These are phyloP conservation scores for Caerostris extrusa DNA, from an alignment of 1,140 invertebrate species.

Conservation along the genomic window DNA sequence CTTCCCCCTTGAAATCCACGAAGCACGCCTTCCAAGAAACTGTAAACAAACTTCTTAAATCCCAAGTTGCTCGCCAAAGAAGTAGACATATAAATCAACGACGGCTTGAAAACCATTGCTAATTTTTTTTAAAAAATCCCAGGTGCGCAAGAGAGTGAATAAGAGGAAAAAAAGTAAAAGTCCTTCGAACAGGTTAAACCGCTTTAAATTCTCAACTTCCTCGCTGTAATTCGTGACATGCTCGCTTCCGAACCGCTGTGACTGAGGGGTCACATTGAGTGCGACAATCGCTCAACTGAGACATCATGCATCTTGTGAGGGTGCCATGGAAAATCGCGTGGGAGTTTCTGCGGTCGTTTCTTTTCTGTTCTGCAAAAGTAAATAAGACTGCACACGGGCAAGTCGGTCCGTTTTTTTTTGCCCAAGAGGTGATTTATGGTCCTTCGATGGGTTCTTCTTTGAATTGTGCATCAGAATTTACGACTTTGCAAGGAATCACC, in stretches of 20 bases:
- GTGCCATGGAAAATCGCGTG: background rate
- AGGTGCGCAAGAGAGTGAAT: background rate
- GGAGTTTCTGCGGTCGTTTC: background rate
- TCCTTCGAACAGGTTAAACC: slow-evolving; percentile 36
- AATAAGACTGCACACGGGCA: background rate
- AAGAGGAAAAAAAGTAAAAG: background rate
- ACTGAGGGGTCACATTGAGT: slow-evolving; percentile 23
- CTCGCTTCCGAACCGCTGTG: background rate
- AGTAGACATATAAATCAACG: background rate
- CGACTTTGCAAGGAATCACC: background rate
- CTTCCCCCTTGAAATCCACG: too few species aligned
- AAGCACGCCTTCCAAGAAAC: background rate
- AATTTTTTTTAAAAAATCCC: background rate
- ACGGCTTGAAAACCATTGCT: background rate
- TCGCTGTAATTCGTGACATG: slow-evolving; percentile 11
- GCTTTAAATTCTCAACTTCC: slow-evolving; percentile 14
- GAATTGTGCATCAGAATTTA: background rate
- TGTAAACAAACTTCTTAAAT: background rate
- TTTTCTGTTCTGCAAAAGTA: background rate
- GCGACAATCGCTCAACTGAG: background rate
- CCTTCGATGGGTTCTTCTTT: background rate
- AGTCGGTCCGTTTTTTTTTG: background rate
- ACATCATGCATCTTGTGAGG: background rate
- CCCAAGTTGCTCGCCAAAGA: background rate
- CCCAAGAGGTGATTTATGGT: background rate